Base-by-base conservation (phyloP, 2,888 invertebrate species). In the Aleiodes alternator region DNA sequence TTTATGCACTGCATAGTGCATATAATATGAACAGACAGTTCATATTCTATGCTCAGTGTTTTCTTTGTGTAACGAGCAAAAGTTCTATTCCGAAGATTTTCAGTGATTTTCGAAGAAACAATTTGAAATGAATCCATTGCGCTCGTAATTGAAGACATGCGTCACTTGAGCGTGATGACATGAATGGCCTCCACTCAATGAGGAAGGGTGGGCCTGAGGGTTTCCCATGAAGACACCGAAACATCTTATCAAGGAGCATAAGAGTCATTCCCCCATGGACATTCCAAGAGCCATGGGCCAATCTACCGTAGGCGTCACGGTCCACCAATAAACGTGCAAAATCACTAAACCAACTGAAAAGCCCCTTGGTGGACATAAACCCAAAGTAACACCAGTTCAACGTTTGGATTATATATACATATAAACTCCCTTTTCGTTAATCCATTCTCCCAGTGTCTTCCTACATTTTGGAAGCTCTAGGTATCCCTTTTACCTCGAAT, bases 291-390 rank as follows among this genome's bases (percentile, higher is more conserved):
- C 83, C 82, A 79, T 84, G 84, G 43, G 82, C 86, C 88, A 88
- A 88, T 88, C 87, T 89, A 83, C 83, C 79, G 80, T 82, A 83
- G 83, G 83, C 86, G 86, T 87, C 87, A 86, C 84, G 84, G 84
- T 83, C 81, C 83, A 83, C 87, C 86, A 86, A 87, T 87, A 86
- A 88, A 87, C 85, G 86, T 82, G 82, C 64, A 83, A 86, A 87
- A 87, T 87, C 87, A 87, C 87, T 87, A 86, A 85, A 83, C 87
- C 84, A 87, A 87, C 87, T 87, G 87, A 84, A 84, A 23, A 83
- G 77, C 53, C 50, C 57, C 57, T 56, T 48, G 43, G 64, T 38
- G 38, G 64, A 64, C 64, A 64, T 61, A 43, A 43, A 43, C 43
- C 43, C 34, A 34, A 50, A 51, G 56, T 61, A 50, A 59, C 56